phyloP scores from a whole-genome alignment of 2,113 vertebrate genomes.

The Ochotona princeps region DNA sequence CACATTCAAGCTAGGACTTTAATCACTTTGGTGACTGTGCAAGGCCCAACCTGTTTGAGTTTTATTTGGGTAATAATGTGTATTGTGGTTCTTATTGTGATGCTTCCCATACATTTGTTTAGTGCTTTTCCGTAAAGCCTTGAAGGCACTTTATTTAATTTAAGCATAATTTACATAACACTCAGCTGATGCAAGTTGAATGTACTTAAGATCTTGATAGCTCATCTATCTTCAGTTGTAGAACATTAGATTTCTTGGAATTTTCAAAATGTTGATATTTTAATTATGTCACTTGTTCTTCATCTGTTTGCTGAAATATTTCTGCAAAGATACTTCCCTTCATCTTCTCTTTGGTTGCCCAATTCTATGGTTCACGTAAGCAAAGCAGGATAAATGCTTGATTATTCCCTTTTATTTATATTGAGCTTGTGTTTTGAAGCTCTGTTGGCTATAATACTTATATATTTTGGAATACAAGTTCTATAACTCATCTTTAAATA shows the following conservation, averaged over 20 bases:
- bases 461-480: constrained; percentile 48
- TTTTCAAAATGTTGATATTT: not conserved
- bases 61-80: not conserved
- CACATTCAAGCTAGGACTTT: too few relatives aligned
- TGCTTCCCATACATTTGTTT: not conserved
- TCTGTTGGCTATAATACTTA: constrained; percentile 48
- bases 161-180: not conserved
- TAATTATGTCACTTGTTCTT: not conserved
- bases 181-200: not conserved
- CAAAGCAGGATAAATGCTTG: constrained; percentile 36
- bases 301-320: constrained; percentile 2
- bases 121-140: not conserved
- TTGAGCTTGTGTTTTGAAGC: constrained; percentile 36
- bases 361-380: not conserved
- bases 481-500: constrained; percentile 71
- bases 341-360: not conserved
- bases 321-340: not conserved
- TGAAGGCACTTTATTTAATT: not conserved
- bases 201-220: not conserved
- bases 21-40: too few relatives aligned
- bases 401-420: constrained; percentile 39
- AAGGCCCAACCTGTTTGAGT: not conserved
- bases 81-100: not conserved
- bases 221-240: not conserved
- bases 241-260: not conserved